Evolutionary conservation across 2,113 vertebrate genomes (phyloP).

Genomic region (Madoqua kirkii): DNA sequence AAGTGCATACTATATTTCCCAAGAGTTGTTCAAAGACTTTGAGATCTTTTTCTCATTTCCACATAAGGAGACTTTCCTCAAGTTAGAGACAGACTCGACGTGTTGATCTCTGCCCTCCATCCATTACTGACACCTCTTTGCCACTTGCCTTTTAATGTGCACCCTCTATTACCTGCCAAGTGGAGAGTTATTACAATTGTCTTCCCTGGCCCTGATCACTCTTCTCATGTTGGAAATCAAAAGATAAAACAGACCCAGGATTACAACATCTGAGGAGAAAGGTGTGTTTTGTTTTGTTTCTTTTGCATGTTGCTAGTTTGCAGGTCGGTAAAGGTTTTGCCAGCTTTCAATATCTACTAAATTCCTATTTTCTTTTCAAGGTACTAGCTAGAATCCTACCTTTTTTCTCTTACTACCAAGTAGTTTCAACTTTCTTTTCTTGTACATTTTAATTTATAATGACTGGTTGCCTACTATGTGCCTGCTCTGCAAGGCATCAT

Average conservation of each 20-base stretch:
- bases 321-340: not conserved
- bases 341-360: not conserved
- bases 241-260: not conserved
- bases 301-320: not conserved
- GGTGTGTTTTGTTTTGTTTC: too few species aligned
- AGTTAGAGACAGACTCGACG: not conserved
- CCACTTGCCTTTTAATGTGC: not conserved
- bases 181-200: not conserved
- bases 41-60: not conserved
- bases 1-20: not conserved
- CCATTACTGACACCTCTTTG: not conserved
- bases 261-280: not conserved
- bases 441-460: not conserved
- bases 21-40: not conserved
- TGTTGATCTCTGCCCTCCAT: not conserved
- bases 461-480: not conserved
- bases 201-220: not conserved
- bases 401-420: not conserved
- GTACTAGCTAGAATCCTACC: not conserved
- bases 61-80: not conserved
- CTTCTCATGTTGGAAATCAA: not conserved
- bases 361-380: not conserved
- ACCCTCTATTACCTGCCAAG: not conserved
- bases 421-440: not conserved
- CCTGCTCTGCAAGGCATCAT: not conserved